Percentiles rank a stretch among this genome's conserved stretches.
phyloP scores from a whole-genome alignment of 1,140 invertebrate species.

The Marisa cornuarietis region DNA sequence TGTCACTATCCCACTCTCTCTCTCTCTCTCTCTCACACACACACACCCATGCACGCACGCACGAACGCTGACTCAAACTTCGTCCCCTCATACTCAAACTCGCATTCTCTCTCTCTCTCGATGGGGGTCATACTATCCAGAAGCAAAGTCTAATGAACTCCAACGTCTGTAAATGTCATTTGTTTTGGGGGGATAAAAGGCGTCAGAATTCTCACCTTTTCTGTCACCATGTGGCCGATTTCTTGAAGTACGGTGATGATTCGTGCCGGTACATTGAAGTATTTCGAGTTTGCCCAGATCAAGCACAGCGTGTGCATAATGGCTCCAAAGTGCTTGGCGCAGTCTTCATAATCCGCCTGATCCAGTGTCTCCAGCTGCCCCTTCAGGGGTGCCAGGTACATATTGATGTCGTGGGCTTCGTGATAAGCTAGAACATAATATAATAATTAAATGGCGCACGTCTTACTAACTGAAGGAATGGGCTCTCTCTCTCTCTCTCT shows the following conservation, averaged over 20 bases:
- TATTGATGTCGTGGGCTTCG: slow-evolving; percentile 89
- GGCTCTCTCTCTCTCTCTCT: too few species aligned
- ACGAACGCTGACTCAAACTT: too few species aligned
- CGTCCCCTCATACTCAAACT: not conserved
- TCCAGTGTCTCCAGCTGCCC: slow-evolving; percentile 83
- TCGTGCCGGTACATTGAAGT: slow-evolving; percentile 88
- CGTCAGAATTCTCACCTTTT: slow-evolving; percentile 60
- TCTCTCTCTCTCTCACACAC: too few species aligned
- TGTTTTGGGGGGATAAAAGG: too few species aligned
- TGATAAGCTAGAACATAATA: slow-evolving; percentile 73
- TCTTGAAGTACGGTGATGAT: slow-evolving; percentile 89
- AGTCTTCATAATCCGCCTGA: slow-evolving; percentile 70
- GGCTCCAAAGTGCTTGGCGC: slow-evolving; percentile 58
- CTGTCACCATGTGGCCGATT: slow-evolving; percentile 89
- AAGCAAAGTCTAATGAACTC: not conserved
- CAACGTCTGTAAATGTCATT: not conserved
- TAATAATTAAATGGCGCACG: too few species aligned
- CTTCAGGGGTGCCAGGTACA: slow-evolving; percentile 84
- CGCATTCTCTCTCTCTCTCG: too few species aligned
- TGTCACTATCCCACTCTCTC: too few species aligned
- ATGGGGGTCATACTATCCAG: not conserved
- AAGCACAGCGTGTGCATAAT: slow-evolving; percentile 87
- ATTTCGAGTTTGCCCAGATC: slow-evolving; percentile 87
- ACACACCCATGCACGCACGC: too few species aligned
- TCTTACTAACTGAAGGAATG: too few species aligned